A percentile compares a stretch with the other conserved stretches of the same genome.
phyloP scores from a whole-genome alignment of 2,888 invertebrate species.

The Osedax fenrisi region DNA sequence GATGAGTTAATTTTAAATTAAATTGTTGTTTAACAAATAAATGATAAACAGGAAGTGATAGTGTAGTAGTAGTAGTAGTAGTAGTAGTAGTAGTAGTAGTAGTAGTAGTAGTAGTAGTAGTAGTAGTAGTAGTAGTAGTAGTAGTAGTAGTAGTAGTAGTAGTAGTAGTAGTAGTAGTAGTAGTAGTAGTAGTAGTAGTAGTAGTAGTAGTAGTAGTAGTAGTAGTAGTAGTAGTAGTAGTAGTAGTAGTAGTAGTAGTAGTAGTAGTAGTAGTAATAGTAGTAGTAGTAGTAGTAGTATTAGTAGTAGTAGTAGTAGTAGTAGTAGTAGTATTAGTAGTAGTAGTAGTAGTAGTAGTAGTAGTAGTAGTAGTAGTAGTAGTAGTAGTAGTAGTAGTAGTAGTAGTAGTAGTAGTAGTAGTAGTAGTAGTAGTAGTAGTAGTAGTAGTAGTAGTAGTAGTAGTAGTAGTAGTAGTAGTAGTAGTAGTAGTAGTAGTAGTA shows the following conservation, averaged over 20 bases:
- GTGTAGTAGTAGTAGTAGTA: not conserved
- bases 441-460: not conserved
- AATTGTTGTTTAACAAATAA: too few species aligned
- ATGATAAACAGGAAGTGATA: too few species aligned
- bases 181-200: not conserved
- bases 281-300: not conserved
- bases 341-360: not conserved
- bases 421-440: not conserved
- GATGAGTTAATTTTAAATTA: too few species aligned
- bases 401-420: too few species aligned
- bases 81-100: not conserved
- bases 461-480: not conserved
- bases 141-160: not conserved
- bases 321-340: too few species aligned
- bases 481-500: slow-evolving; percentile 7
- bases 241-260: not conserved
- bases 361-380: not conserved
- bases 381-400: too few species aligned
- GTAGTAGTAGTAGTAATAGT: slow-evolving; percentile 2
- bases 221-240: not conserved
- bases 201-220: not conserved
- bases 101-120: not conserved
- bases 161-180: not conserved
- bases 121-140: not conserved
- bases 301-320: too few species aligned